phyloP scores from a whole-genome alignment of 2,113 vertebrate genomes.

The Etia nguti region DNA sequence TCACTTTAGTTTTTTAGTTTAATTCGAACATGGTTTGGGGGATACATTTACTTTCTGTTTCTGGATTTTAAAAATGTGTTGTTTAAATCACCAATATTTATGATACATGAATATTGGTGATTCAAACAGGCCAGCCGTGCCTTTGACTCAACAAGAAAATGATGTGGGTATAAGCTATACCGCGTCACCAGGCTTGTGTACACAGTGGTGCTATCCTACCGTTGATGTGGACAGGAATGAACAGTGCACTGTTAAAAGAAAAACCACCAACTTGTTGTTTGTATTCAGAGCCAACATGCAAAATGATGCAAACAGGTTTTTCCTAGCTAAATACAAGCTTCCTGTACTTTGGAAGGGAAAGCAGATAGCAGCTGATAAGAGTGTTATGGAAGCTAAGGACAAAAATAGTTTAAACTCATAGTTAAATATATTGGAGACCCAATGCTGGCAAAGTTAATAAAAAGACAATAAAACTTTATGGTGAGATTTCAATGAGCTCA shows the following conservation, averaged over 20 bases:
- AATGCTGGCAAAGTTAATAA: neutral
- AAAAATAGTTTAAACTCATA: neutral
- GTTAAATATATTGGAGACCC: neutral
- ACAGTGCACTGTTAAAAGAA: neutral
- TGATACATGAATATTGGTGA: neutral
- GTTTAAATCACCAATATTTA: neutral
- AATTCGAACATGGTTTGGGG: neutral
- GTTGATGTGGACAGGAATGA: neutral
- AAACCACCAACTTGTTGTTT: neutral
- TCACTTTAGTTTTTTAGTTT: neutral
- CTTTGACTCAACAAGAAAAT: neutral
- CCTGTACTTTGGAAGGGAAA: neutral
- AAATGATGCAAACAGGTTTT: slow-evolving; percentile 26
- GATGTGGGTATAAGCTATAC: neutral
- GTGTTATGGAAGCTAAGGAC: neutral
- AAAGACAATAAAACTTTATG: neutral
- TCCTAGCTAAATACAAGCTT: neutral
- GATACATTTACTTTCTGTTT: neutral
- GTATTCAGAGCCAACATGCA: neutral
- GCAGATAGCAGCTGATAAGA: neutral
- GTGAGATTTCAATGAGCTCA: neutral
- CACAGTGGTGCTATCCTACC: neutral
- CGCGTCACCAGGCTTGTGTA: neutral
- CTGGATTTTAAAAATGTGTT: neutral
- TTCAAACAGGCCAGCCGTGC: neutral